Evolutionary conservation across 1,140 invertebrate genomes (phyloP), one percentile per base, ranked within the genome.

Genomic region (Panagrolaimus sp.): DNA sequence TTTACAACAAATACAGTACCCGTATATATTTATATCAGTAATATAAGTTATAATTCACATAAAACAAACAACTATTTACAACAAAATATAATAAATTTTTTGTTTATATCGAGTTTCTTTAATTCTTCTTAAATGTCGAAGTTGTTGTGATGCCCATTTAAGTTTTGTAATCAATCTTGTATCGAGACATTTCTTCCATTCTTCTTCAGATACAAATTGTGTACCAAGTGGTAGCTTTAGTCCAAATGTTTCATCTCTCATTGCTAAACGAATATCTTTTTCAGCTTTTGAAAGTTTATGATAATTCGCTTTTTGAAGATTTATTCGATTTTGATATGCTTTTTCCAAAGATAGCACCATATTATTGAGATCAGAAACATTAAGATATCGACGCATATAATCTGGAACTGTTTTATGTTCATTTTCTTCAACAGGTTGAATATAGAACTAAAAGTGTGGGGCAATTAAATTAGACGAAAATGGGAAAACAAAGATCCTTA

Each of bases 101-200:
- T 20, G 27, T 16, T 9, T 2, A 25, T 4, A n/a, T n/a, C 25
- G 65, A n/a, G 16, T 66, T 25, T 65, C 23, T 20, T 64, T 65
- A 38, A 64, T 38, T 9, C 20, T 67, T 63, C 23, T 43, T 14
- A 65, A 20, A 9, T 51, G 65, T n/a, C 31, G 5, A 20, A 57
- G 16, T 11, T 25, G 20, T 8, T 57, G 51, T 1, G 51, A 13
- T 20, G 51, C 51, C 51, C 51, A 53, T 20, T 53, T 53, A 9
- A 53, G 11, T 27, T 53, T 53, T 14, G 51, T 27, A 9, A 23
- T 9, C 9, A 53, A 9, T 27, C 51, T 20, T 1, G 51, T 53
- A 14, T 53, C 51, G 9, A 53, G 9, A n/a, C 27, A 9, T 9
- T 20, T 27, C 1, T n/a, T 9, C 51, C 51, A 53, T 23, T 53